Evolutionary conservation across 2,113 vertebrate species (phyloP), one percentile per base, ranked within the genome.

Genomic region (Cacatua alba): DNA sequence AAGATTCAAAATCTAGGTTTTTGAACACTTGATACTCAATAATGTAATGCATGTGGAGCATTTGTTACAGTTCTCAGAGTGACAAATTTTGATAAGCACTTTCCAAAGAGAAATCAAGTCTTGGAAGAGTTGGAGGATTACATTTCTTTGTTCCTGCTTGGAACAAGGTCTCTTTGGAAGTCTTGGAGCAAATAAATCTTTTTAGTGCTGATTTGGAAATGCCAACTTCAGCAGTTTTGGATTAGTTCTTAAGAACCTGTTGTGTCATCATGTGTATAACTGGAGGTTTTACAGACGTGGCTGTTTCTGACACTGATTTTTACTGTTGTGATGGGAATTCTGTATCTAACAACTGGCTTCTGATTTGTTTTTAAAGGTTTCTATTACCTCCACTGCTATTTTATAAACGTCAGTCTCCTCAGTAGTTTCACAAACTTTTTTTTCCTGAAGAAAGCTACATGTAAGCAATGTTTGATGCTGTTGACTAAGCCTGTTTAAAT

Each of bases 1-100:
- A 98, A 99, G 98, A 51, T 31, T 71, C 8, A 33, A 44, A 35
- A 43, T 31, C 25, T 75, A 59, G 6, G 8, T 81, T 87, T 35
- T 72, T 33, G 48, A 70, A 5, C 10, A 0, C 15, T 84, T 46
- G 52, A 1, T 37, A 1, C 10, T 82, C 15, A 11, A 9, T 29
- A 11, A 9, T 29, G 26, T 63, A 15, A 63, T 2, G 10, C 60
- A 63, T 43, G 59, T 29, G 51, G 74, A 53, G 28, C 49, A 1
- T 72, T 82, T 93, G 52, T 21, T 29, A 52, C 13, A 6, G 39
- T 51, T 88, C n/a, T 68, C 21, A n/a, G 64, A 78, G 71, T 87
- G 70, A 69, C 72, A 77, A 69, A 69, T 13, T 31, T 39, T 43
- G 43, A 2, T 55, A 31, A 69, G 59, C 2, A 2, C 41, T 72